phyloP scores from a whole-genome alignment of 1,140 invertebrate species.

The Sarcophaga bullata region DNA sequence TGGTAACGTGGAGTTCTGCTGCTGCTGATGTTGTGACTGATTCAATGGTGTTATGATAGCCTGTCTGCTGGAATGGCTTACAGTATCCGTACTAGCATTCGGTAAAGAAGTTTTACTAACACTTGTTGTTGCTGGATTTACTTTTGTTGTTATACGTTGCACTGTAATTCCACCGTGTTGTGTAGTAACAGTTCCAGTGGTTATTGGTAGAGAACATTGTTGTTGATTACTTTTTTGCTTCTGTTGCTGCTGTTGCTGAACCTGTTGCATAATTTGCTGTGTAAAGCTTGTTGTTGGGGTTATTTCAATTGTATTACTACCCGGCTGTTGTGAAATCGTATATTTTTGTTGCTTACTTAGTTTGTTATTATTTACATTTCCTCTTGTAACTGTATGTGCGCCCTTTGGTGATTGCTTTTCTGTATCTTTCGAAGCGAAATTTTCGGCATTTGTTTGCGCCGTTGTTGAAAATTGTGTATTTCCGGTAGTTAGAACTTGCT shows the following conservation, averaged over 20 bases:
- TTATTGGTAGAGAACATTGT: constrained; percentile 42
- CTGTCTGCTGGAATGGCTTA: background rate
- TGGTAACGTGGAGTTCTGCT: constrained; percentile 38
- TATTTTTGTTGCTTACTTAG: constrained; percentile 43
- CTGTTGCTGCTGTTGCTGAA: constrained; percentile 44
- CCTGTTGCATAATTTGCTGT: constrained; percentile 50
- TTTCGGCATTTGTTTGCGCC: constrained; percentile 32
- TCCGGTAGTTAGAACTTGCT: constrained; percentile 42
- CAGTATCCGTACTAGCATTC: background rate
- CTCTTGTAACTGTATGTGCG: constrained; percentile 2
- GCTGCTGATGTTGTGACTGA: constrained; percentile 27
- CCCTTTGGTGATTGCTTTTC: constrained; percentile 40
- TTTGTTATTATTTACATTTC: background rate
- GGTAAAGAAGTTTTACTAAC: background rate
- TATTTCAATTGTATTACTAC: constrained; percentile 45
- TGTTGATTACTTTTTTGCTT: constrained; percentile 41
- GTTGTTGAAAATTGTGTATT: background rate
- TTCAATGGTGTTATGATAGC: background rate
- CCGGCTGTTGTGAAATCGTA: constrained; percentile 42
- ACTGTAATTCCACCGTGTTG: constrained; percentile 49
- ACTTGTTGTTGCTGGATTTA: background rate
- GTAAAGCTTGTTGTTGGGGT: constrained; percentile 45
- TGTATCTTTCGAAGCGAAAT: constrained; percentile 48
- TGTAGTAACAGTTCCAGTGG: constrained; percentile 37
- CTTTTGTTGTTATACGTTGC: constrained; percentile 55